phyloP scores from a whole-genome alignment of 92 coral and sea anemone species.

The Siderastrea radians region DNA sequence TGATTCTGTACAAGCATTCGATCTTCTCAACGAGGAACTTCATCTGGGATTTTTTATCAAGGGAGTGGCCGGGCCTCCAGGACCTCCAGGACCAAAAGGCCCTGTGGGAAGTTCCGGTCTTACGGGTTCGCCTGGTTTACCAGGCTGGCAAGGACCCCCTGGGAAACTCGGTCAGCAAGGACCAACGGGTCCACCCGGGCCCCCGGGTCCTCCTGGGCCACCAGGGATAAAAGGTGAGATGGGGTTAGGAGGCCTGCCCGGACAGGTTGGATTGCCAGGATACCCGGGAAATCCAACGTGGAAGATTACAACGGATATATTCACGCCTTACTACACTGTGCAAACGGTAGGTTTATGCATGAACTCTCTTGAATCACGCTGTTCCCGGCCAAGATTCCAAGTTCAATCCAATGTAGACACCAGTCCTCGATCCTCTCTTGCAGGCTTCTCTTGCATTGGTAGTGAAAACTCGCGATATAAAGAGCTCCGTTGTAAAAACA shows the following conservation, averaged over 20 bases:
- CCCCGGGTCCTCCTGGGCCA: slow-evolving; percentile 76
- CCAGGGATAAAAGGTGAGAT: slow-evolving; percentile 75
- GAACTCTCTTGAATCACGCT: too few species aligned
- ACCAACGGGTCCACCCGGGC: slow-evolving; percentile 81
- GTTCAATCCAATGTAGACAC: too few species aligned
- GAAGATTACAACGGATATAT: slow-evolving; percentile 35
- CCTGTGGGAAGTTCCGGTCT: slow-evolving; percentile 78
- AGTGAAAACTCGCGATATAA: too few species aligned
- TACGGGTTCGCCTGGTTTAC: slow-evolving; percentile 76
- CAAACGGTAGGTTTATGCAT: slow-evolving; percentile 52
- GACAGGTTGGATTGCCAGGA: slow-evolving; percentile 83
- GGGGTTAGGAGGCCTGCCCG: slow-evolving; percentile 84
- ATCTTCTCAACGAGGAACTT: slow-evolving; percentile 81
- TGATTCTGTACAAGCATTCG: slow-evolving; percentile 76
- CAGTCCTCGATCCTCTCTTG: too few species aligned
- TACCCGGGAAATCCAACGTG: slow-evolving; percentile 61
- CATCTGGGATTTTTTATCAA: slow-evolving; percentile 89
- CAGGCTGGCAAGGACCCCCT: slow-evolving; percentile 79
- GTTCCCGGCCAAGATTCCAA: too few species aligned
- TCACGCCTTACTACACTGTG: slow-evolving; percentile 33
- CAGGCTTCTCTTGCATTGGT: too few species aligned
- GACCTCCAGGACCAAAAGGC: slow-evolving; percentile 84
- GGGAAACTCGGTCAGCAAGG: slow-evolving; percentile 84
- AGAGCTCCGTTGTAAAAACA: too few species aligned
- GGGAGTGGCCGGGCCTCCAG: slow-evolving; percentile 91